A percentile compares a stretch with the other conserved stretches of the same genome.
These are phyloP conservation scores for Oxystoma pomonae DNA, from an alignment of 2,888 invertebrate genomes.

Conservation along the genomic window DNA sequence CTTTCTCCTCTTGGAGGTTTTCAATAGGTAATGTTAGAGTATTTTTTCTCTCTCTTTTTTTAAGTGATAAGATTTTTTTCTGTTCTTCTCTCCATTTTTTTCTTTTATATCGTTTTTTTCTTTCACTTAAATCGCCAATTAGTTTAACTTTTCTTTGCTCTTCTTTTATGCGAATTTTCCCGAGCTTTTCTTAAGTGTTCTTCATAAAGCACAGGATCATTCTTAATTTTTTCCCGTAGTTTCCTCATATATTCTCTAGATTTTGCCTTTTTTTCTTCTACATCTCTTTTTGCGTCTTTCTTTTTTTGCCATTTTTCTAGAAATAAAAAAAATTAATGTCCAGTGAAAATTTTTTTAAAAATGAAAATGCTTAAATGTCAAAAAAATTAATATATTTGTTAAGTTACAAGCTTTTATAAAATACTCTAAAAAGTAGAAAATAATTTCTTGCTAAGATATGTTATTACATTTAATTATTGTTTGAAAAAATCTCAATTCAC, in stretches of 20 bases:
- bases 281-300: background rate
- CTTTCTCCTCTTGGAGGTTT: background rate
- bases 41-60: background rate
- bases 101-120: background rate
- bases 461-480: background rate
- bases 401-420: background rate
- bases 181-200: background rate
- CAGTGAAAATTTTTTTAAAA: too few relatives aligned
- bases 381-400: background rate
- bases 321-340: background rate
- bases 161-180: background rate
- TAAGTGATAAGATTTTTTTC: background rate
- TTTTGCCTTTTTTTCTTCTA: background rate
- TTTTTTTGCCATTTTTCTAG: background rate
- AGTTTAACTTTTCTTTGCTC: background rate
- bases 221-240: conserved; percentile 2
- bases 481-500: background rate
- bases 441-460: background rate
- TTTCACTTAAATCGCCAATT: background rate
- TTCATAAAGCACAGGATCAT: conserved; percentile 1
- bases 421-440: background rate
- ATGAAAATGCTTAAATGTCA: background rate
- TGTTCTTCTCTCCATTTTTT: background rate
- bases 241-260: background rate
- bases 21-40: background rate